Evolutionary conservation across 2,113 vertebrate species (phyloP).

Genomic region (Archocentrus centrarchus): DNA sequence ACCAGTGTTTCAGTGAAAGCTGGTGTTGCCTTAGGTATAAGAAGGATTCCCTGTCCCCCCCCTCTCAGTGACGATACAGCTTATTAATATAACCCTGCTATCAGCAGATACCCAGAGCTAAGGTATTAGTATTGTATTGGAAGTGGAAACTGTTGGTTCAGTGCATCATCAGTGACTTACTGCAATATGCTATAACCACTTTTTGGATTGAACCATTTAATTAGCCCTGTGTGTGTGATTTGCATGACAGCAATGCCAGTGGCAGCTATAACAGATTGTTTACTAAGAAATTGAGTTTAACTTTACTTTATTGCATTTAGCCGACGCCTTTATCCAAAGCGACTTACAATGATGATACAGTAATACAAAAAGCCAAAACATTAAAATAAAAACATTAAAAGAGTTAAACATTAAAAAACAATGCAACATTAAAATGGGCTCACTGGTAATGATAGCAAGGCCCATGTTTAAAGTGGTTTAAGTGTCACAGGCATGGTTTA

Average conservation of each 20-base stretch:
- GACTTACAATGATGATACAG: no score
- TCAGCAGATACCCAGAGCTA: not conserved
- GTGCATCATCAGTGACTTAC: not conserved
- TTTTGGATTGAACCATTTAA: not conserved
- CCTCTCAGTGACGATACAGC: not conserved
- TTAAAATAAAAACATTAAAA: no score
- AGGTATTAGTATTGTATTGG: not conserved
- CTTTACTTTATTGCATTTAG: no score
- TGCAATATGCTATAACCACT: not conserved
- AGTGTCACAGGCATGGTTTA: slow-evolving; percentile 14
- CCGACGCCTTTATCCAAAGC: no score
- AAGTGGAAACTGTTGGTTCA: no score
- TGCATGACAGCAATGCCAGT: not conserved
- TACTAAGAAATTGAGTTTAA: no score
- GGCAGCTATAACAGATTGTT: not conserved
- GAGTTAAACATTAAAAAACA: no score
- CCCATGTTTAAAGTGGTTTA: not conserved
- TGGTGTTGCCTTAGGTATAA: not conserved
- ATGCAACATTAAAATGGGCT: not conserved
- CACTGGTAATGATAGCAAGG: not conserved
- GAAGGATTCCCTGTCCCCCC: not conserved
- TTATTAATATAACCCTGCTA: not conserved
- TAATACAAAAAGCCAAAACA: no score
- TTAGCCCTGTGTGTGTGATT: not conserved
- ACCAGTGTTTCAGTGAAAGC: not conserved